These are phyloP conservation scores for Syngnathus acus DNA, from an alignment of 2,797 vertebrate species.

Conservation along the genomic window DNA sequence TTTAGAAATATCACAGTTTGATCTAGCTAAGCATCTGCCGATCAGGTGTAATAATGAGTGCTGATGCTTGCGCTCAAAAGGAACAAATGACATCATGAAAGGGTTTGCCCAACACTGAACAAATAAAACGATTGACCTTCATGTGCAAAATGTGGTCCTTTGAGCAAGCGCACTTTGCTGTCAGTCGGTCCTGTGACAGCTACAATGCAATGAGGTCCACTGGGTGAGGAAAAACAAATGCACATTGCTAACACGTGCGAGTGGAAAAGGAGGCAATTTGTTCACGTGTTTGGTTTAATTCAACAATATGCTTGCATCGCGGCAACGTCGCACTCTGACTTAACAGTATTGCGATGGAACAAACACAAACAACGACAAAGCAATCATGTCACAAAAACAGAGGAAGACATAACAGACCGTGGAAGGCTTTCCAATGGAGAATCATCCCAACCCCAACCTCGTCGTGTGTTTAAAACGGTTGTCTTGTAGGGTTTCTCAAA, in stretches of 20 bases:
- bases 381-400: not conserved
- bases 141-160: not conserved
- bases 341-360: not conserved
- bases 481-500: conserved; percentile 31
- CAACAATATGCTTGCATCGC: not conserved
- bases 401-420: not conserved
- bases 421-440: not conserved
- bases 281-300: not conserved
- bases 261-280: not conserved
- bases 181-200: not conserved
- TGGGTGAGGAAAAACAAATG: not conserved
- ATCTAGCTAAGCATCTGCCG: not conserved
- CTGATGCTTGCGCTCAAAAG: not conserved
- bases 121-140: not conserved
- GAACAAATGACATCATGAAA: not conserved
- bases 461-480: conserved; percentile 64
- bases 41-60: not conserved
- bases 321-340: too few species aligned
- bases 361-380: not conserved
- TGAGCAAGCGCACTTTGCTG: too few species aligned
- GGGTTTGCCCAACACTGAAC: not conserved
- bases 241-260: not conserved
- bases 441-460: not conserved
- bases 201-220: conserved; percentile 14
- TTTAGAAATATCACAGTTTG: not conserved